phyloP scores from a whole-genome alignment of 2,113 vertebrate species.

The Hippocampus comes region DNA sequence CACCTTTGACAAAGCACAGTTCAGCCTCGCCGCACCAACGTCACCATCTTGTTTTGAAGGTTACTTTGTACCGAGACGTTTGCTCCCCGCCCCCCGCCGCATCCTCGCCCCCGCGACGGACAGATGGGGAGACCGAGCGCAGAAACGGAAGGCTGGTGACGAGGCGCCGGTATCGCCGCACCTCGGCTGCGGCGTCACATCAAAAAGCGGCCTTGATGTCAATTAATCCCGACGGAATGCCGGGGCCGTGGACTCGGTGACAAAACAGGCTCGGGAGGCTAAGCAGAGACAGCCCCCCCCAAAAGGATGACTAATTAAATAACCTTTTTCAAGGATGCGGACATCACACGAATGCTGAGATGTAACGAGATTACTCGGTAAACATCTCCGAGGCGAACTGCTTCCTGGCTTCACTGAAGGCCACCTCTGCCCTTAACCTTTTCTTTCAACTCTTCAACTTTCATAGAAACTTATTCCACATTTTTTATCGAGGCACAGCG shows the following conservation, averaged over 20 bases:
- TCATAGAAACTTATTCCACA: background rate
- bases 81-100: slow-evolving; percentile 2
- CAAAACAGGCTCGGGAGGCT: slow-evolving; percentile 25
- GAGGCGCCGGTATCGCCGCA: slow-evolving; percentile 50
- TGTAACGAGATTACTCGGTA: slow-evolving; percentile 38
- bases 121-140: slow-evolving; percentile 25
- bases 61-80: slow-evolving; percentile 55
- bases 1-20: slow-evolving; percentile 46
- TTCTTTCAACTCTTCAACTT: slow-evolving; percentile 14
- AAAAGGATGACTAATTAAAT: slow-evolving; percentile 40
- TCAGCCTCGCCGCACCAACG: slow-evolving; percentile 26
- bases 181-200: slow-evolving; percentile 25
- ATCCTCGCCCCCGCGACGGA: slow-evolving; percentile 23
- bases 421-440: slow-evolving; percentile 25
- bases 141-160: slow-evolving; percentile 9
- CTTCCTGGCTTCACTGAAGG: slow-evolving; percentile 29
- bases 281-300: slow-evolving; percentile 29
- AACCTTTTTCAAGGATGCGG: slow-evolving; percentile 23
- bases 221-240: slow-evolving; percentile 50
- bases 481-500: background rate
- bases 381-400: slow-evolving; percentile 31
- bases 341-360: slow-evolving; percentile 12
- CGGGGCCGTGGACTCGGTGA: background rate
- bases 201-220: slow-evolving; percentile 37
- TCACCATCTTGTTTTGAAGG: slow-evolving; percentile 27